Conservation (phyloP, 2,113 vertebrate species). For the Tursiops truncatus region DNA sequence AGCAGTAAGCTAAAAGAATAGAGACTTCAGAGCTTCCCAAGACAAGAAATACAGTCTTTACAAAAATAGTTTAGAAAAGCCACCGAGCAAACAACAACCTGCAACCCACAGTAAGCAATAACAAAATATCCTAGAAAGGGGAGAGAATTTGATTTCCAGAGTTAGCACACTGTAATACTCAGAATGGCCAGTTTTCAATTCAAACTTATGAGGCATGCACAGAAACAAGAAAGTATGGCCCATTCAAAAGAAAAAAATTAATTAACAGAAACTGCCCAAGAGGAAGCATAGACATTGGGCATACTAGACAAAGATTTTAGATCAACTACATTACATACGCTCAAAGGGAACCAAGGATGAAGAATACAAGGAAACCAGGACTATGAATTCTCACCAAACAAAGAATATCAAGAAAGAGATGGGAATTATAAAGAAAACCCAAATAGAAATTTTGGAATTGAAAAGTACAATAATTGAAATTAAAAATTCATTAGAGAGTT, state of each 20-base stretch:
- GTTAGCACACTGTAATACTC: neutral
- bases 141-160: neutral
- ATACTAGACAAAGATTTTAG: neutral
- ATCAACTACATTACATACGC: neutral
- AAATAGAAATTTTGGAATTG: neutral
- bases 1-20: neutral
- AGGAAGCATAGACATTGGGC: neutral
- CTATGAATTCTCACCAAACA: neutral
- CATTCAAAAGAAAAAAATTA: neutral
- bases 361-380: neutral
- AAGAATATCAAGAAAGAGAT: neutral
- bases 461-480: neutral
- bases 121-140: neutral
- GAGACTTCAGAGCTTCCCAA: neutral
- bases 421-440: neutral
- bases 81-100: neutral
- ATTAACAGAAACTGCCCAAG: neutral
- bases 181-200: neutral
- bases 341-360: neutral
- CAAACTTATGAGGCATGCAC: neutral
- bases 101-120: neutral
- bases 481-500: neutral
- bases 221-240: neutral
- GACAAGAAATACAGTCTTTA: neutral
- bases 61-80: neutral